Evolutionary conservation across 1,140 invertebrate genomes (phyloP).

Genomic region (Zaprionus capensis): DNA sequence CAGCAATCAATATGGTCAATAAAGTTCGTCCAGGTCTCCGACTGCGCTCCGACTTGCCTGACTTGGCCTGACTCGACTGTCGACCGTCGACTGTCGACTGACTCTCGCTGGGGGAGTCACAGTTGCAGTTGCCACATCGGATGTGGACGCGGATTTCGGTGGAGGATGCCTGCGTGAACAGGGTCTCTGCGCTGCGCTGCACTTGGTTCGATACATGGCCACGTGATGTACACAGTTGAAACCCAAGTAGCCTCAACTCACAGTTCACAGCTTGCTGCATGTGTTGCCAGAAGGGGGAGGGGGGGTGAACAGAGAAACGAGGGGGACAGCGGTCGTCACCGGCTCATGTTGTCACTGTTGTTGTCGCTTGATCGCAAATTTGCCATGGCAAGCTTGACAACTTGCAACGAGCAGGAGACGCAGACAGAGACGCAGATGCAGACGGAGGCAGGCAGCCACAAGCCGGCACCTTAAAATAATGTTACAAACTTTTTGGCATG

Average conservation of each 20-base stretch:
- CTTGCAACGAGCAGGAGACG: slow-evolving; percentile 55
- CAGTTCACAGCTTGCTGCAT: slow-evolving; percentile 56
- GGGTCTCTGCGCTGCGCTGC: slow-evolving; percentile 14
- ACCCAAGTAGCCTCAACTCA: slow-evolving; percentile 67
- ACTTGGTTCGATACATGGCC: slow-evolving; percentile 61
- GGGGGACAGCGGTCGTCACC: slow-evolving; percentile 60
- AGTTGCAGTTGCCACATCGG: slow-evolving; percentile 8
- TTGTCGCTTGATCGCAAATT: slow-evolving; percentile 82
- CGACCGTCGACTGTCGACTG: background rate
- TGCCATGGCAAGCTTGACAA: slow-evolving; percentile 80
- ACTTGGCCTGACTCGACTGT: background rate
- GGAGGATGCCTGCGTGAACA: slow-evolving; percentile 35
- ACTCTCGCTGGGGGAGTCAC: slow-evolving; percentile 27
- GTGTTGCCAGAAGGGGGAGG: slow-evolving; percentile 13
- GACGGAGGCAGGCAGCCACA: slow-evolving; percentile 34
- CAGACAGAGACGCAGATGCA: background rate
- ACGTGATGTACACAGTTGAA: slow-evolving; percentile 78
- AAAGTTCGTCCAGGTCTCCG: slow-evolving; percentile 58
- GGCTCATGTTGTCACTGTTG: slow-evolving; percentile 80
- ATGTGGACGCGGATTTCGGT: slow-evolving; percentile 5
- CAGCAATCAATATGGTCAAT: slow-evolving; percentile 83
- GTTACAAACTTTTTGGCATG: slow-evolving; percentile 80
- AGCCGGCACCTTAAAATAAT: slow-evolving; percentile 80
- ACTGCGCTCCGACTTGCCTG: background rate
- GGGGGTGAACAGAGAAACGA: slow-evolving; percentile 5